phyloP scores from a whole-genome alignment of 2,888 invertebrate genomes.

The Trachelus iudaicus region DNA sequence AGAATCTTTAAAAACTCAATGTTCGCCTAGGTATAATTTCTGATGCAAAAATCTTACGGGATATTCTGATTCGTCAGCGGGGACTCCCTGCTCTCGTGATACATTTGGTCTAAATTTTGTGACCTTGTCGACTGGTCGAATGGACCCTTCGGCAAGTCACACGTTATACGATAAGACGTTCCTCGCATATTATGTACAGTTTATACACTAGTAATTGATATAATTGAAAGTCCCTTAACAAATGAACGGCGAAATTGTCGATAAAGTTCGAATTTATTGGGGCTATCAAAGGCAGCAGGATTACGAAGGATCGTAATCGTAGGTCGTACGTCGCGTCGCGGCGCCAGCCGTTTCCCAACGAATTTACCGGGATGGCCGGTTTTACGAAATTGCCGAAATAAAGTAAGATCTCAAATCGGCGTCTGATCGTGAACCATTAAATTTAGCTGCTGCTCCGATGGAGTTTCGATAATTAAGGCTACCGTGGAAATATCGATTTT shows the following conservation, averaged over 20 bases:
- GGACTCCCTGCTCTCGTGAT: constrained; percentile 11
- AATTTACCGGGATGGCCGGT: neutral
- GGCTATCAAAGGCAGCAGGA: neutral
- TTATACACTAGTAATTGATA: constrained; percentile 31
- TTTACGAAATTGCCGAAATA: neutral
- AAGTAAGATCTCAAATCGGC: neutral
- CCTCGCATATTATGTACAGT: constrained; percentile 23
- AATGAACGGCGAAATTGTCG: neutral
- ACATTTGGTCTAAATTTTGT: neutral
- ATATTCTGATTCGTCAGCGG: neutral
- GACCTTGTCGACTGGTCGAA: neutral
- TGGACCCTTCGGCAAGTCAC: neutral
- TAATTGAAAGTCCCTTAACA: constrained; percentile 4
- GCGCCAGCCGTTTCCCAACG: neutral
- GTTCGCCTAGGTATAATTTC: neutral
- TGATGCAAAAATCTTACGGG: neutral
- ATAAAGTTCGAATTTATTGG: neutral
- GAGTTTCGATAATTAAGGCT: neutral
- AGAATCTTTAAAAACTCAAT: neutral
- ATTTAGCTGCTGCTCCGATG: constrained; percentile 9
- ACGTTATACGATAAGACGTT: neutral
- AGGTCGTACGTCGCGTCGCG: neutral
- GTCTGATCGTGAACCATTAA: constrained; percentile 11
- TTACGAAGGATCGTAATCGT: too few relatives aligned
- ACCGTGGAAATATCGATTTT: neutral